Percentiles rank a stretch among this genome's conserved stretches.
Conservation (phyloP, 1,140 invertebrate genomes). For the Achatina immaculata region DNA sequence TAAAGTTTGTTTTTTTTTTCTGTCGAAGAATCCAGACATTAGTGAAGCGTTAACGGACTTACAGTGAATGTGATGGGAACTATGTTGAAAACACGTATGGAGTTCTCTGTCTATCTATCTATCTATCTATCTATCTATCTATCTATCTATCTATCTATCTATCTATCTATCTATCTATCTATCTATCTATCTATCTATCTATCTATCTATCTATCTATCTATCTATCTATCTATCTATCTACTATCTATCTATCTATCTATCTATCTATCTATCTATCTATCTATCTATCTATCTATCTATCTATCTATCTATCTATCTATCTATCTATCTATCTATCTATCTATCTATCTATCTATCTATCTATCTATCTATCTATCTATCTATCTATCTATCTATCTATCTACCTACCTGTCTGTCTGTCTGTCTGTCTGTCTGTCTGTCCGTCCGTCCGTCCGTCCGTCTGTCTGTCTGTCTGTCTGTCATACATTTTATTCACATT, state of each 20-base stretch:
- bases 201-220: not conserved
- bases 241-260: not conserved
- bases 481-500: not conserved
- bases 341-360: not conserved
- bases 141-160: constrained; percentile 1
- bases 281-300: not conserved
- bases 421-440: not conserved
- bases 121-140: not conserved
- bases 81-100: no score
- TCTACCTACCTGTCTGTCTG: not conserved
- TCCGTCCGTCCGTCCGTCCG: no score
- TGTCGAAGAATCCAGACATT: no score
- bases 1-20: no score
- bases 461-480: no score
- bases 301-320: not conserved
- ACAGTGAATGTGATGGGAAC: no score
- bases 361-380: not conserved
- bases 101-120: not conserved
- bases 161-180: not conserved
- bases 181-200: not conserved
- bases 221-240: not conserved
- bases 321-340: constrained; percentile 1
- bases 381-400: not conserved
- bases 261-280: constrained; percentile 1
- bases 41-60: no score